Base-by-base conservation (phyloP, 2,113 vertebrate genomes). In the Phylloscopus trochilus region DNA sequence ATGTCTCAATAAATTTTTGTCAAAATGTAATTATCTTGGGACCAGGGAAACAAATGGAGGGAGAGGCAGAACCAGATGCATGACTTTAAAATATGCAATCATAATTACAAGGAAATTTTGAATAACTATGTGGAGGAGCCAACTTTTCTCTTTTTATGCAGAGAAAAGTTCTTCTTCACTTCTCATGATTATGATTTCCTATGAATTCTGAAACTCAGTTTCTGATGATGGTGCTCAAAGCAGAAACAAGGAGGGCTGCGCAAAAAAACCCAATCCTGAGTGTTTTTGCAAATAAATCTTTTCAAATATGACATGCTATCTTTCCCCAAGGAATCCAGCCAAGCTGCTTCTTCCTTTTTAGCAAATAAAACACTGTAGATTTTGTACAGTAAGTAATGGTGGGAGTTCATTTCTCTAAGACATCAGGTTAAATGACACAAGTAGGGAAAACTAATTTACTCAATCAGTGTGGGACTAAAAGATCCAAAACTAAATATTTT, bases 1-100 rank as follows among this genome's bases (percentile, higher is more conserved):
- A 98, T 98, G 97, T 97, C 96, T 96, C 94, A 96, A 98, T 98
- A 98, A 95, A 96, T 98, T 98, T 98, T 97, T 97, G 96, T 97
- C 96, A 97, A 97, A 97, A 97, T 83, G 37, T 92, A 97, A 98
- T 98, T 98, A 98, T 94, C 96, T 96, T 89, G 92, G 97, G 97
- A 98, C 82, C 91, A 96, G 78, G 95, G 80, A 98, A 97, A 95
- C 96, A 96, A 97, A 95, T 94, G 89, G 87, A 76, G 91, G 84
- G 80, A 96, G 89, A 97, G 84, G 90, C 75, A 96, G 90, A 96
- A 97, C 86, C 97, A 97, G 97, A 97, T 96, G 97, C 88, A 85
- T 97, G 81, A 92, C 17, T 76, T 95, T 97, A 96, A 95, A 97
- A 97, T 96, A 96, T 87, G 87, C 95, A 95, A 70, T 95, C 92